A percentile compares a stretch with the other conserved stretches of the same genome.
phyloP scores from a whole-genome alignment of 2,797 vertebrate genomes.

The Hippopotamyrus pictus region DNA sequence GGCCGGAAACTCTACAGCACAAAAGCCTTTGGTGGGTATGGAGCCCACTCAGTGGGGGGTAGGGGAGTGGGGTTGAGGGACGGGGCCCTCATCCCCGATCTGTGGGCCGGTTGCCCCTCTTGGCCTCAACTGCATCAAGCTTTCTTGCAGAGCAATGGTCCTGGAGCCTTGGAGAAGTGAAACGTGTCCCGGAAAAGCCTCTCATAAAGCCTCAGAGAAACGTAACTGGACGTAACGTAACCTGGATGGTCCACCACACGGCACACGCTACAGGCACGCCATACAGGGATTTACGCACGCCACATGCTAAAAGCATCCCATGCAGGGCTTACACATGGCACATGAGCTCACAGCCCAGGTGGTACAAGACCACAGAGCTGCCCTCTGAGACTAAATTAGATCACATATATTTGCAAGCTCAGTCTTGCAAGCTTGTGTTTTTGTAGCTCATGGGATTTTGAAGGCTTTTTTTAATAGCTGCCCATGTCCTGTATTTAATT shows the following conservation, averaged over 20 bases:
- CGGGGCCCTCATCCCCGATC: slow-evolving; percentile 33
- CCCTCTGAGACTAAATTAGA: not conserved
- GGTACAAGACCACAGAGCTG: not conserved
- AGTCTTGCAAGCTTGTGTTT: slow-evolving; percentile 65
- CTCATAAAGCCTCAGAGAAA: slow-evolving; percentile 42
- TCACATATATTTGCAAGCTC: slow-evolving; percentile 42
- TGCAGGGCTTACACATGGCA: not conserved
- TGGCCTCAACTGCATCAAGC: not conserved
- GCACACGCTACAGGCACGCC: not conserved
- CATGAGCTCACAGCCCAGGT: not conserved
- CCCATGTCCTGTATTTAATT: not conserved
- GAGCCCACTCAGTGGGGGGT: not conserved
- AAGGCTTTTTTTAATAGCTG: slow-evolving; percentile 31
- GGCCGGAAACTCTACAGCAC: not conserved
- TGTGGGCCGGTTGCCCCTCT: slow-evolving; percentile 47
- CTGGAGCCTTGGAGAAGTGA: slow-evolving; percentile 35
- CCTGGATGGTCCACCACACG: not conserved
- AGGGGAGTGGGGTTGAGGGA: not conserved
- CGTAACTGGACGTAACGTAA: too few relatives aligned
- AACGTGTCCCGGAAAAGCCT: slow-evolving; percentile 45
- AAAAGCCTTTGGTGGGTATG: not conserved
- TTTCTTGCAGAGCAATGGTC: not conserved
- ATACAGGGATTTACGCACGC: too few relatives aligned
- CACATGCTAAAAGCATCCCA: too few relatives aligned
- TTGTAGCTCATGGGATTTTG: slow-evolving; percentile 29